A percentile compares a stretch with the other conserved stretches of the same genome.
Conservation (phyloP, 2,113 vertebrate species). For the Leucopsar rothschildi region DNA sequence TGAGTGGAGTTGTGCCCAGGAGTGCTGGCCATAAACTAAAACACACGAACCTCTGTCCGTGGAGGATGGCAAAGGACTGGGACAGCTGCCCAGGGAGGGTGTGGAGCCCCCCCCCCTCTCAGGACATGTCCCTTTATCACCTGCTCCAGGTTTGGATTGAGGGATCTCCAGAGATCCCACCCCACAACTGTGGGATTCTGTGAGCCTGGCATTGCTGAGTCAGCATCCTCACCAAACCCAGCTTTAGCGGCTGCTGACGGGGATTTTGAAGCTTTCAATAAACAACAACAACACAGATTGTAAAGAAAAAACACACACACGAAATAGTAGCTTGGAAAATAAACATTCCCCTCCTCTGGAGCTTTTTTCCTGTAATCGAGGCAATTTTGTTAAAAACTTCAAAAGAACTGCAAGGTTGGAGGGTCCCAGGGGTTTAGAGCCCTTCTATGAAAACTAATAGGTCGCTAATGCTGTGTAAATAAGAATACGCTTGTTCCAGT, state of each 20-base stretch:
- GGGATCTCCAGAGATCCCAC: not conserved
- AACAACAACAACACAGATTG: not conserved
- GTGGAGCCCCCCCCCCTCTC: not conserved
- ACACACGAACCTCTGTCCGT: rapidly evolving
- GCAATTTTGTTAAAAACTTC: not conserved
- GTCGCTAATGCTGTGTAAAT: not conserved
- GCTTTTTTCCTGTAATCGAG: not conserved
- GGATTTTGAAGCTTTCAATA: not conserved
- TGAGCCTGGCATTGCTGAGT: not conserved
- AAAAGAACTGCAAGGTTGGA: not conserved
- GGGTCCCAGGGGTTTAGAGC: not conserved
- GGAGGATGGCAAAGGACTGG: not conserved
- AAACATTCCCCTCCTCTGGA: not conserved
- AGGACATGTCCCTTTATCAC: not conserved
- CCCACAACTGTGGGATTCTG: not conserved
- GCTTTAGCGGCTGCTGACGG: not conserved
- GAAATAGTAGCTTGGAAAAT: not conserved
- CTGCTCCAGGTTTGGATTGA: not conserved
- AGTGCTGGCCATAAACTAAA: not conserved
- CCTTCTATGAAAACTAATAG: not conserved
- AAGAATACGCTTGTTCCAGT: not conserved
- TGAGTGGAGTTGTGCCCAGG: rapidly evolving
- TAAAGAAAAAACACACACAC: not conserved
- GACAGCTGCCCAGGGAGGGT: not conserved
- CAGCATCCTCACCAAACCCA: not conserved